phyloP scores from a whole-genome alignment of 2,797 vertebrate species.

The Luscinia megarhynchos region DNA sequence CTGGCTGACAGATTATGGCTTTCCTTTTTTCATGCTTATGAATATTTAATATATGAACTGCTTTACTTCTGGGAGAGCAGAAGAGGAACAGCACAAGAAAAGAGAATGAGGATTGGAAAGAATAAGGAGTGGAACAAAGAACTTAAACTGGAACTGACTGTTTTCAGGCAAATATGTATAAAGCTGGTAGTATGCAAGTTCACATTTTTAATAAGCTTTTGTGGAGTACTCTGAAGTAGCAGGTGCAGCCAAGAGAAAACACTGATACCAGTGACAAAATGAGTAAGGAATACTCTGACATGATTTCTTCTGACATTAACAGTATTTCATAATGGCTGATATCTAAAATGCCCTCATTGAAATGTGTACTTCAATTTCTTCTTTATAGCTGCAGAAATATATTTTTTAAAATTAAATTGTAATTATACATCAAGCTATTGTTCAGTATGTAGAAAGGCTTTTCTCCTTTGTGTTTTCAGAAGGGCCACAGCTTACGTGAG shows the following conservation, averaged over 20 bases:
- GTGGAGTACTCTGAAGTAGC: neutral
- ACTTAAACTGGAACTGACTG: neutral
- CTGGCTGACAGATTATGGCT: neutral
- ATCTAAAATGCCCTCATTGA: neutral
- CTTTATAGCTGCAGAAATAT: neutral
- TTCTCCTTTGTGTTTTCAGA: conserved; percentile 77
- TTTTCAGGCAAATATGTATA: neutral
- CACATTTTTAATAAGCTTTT: neutral
- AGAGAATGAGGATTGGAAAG: neutral
- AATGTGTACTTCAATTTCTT: neutral
- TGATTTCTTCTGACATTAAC: neutral
- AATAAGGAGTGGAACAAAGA: neutral
- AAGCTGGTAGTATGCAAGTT: neutral
- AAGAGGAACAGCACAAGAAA: neutral
- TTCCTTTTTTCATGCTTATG: neutral
- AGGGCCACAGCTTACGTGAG: conserved; percentile 94
- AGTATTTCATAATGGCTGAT: neutral
- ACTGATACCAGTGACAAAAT: neutral
- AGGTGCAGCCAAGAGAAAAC: neutral
- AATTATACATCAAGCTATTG: neutral
- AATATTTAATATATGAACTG: neutral
- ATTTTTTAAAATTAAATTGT: neutral
- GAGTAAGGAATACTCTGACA: neutral
- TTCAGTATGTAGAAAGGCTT: neutral
- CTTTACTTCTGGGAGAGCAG: neutral